These are phyloP conservation scores for Microchrysa polita DNA, from an alignment of 2,888 invertebrate species.

Conservation along the genomic window DNA sequence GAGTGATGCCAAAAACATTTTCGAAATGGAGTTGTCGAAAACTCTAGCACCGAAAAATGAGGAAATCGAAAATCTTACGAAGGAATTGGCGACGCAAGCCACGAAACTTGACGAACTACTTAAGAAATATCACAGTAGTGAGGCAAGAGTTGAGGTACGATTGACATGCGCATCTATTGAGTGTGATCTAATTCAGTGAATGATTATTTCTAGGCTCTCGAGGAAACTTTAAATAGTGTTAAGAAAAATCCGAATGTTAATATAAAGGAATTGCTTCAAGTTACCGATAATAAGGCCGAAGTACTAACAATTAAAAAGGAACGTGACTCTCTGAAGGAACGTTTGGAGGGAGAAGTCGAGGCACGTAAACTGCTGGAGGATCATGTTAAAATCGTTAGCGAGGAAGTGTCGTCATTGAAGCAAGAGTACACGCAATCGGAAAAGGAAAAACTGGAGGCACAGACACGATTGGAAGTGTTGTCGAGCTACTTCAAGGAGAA, in stretches of 20 bases:
- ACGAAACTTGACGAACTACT: slow-evolving; percentile 57
- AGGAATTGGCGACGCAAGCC: slow-evolving; percentile 58
- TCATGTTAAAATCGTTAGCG: slow-evolving; percentile 62
- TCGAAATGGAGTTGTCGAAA: slow-evolving; percentile 60
- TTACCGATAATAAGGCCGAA: slow-evolving; percentile 70
- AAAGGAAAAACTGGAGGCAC: slow-evolving; percentile 78
- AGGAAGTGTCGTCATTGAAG: slow-evolving; percentile 68
- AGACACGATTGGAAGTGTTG: slow-evolving; percentile 84
- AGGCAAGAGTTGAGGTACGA: slow-evolving; percentile 61
- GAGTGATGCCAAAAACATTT: slow-evolving; percentile 60
- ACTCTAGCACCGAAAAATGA: slow-evolving; percentile 59
- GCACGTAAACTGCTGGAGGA: slow-evolving; percentile 65
- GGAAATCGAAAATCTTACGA: slow-evolving; percentile 60
- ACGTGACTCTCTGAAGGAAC: slow-evolving; percentile 64
- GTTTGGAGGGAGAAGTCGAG: slow-evolving; percentile 64
- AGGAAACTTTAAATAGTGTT: slow-evolving; percentile 65
- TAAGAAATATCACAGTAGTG: slow-evolving; percentile 59
- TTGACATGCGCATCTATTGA: neutral
- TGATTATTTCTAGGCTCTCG: slow-evolving; percentile 62
- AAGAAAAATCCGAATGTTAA: slow-evolving; percentile 63
- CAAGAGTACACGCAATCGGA: slow-evolving; percentile 73
- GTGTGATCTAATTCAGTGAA: no score
- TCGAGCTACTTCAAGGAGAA: slow-evolving; percentile 91
- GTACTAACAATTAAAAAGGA: slow-evolving; percentile 68
- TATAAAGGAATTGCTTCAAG: slow-evolving; percentile 67